Evolutionary conservation across 1,140 invertebrate species (phyloP), one percentile per base, ranked within the genome.

Genomic region (Drosophila aff.): DNA sequence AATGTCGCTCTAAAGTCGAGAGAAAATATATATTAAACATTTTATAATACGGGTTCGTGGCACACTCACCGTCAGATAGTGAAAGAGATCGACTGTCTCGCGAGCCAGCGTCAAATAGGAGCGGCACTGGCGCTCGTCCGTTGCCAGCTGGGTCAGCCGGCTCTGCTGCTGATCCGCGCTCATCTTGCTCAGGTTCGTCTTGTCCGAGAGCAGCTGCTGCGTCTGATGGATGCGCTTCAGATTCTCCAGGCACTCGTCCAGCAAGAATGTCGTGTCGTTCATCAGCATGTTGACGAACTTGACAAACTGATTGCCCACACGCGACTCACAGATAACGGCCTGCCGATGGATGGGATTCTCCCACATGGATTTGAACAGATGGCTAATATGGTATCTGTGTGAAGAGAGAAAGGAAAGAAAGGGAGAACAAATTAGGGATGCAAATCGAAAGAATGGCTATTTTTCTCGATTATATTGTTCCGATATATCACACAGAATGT

Each of bases 281-380:
- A 99, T 99, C 49, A 99, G 93, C 98, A 99, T 99, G 93, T 99
- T 99, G 33, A 99, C 96, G 92, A 99, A 99, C 81, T 98, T 98
- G 5, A 99, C 97, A 94, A 99, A 99, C 93, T 99, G 97, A 77
- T 97, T 97, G 11, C 97, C 97, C 59, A 96, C 96, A 77, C 96
- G 95, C 26, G 96, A 97, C 92, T 97, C 97, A 79, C 96, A 96
- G 43, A 97, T 95, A n/a, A 97, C 95, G 4, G 96, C 95, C 82
- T 96, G 93, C 46, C 95, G 94, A 77, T 95, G 94, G 55, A 95
- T 94, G 16, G 94, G 94, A 75, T 95, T 95, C 31, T 96, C 95
- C 96, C 96, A 97, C 95, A 97, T 96, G 16, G 96, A 95, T 93
- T 99, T 99, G 52, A 99, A 95, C 85, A 99, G 98, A 84, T 99